phyloP scores from a whole-genome alignment of 2,888 invertebrate species.

The Halocaridina rubra region DNA sequence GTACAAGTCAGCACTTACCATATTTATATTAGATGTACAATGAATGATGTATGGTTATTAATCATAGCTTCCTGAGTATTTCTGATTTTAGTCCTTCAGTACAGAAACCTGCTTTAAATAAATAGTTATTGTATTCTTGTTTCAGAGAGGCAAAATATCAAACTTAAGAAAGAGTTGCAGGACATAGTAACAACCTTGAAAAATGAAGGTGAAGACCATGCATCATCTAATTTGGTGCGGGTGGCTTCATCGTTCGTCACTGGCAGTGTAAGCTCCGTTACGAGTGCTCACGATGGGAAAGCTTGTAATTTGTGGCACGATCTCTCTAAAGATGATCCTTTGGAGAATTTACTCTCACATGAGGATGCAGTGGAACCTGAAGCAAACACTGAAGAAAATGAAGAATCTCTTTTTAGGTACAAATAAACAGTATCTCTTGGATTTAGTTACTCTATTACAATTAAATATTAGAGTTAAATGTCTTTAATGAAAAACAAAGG shows the following conservation, averaged over 20 bases:
- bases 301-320: slow-evolving; percentile 22
- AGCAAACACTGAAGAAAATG: neutral
- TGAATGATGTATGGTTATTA: too few relatives aligned
- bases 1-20: too few relatives aligned
- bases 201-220: neutral
- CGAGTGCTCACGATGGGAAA: neutral
- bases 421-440: too few relatives aligned
- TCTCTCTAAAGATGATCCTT: neutral
- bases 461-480: neutral
- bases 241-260: slow-evolving; percentile 7
- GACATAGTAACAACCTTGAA: neutral
- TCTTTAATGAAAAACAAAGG: neutral
- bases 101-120: too few relatives aligned
- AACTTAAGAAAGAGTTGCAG: slow-evolving; percentile 7
- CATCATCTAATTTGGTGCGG: neutral
- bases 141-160: slow-evolving; percentile 29
- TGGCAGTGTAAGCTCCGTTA: neutral
- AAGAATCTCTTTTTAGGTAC: slow-evolving; percentile 16
- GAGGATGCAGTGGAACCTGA: neutral
- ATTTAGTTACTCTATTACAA: neutral
- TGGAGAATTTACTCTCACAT: neutral
- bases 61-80: too few relatives aligned
- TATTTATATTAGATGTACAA: too few relatives aligned
- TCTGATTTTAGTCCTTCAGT: too few relatives aligned
- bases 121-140: too few relatives aligned